Evolutionary conservation across 1,140 invertebrate species (phyloP), one percentile per base, ranked within the genome.

Genomic region (Drosophila repleta): DNA sequence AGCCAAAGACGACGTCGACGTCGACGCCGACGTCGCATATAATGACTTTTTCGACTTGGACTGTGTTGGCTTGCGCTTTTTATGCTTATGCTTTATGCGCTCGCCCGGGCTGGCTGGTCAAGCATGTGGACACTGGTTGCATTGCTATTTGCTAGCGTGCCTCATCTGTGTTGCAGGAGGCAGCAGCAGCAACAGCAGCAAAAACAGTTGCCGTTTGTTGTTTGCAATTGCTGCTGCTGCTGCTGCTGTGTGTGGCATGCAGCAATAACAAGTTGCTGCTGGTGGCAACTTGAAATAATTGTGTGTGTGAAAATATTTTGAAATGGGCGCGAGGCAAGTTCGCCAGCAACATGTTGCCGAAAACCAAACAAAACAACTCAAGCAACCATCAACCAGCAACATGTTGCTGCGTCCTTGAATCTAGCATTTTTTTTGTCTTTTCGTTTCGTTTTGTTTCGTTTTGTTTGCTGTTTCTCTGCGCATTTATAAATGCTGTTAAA

Each of bases 1-100:
- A 87, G 82, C 76, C 78, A 88, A 83, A 87, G 83, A 67, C 77
- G 67, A 58, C 37, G 80, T 43, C 24, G 24, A 20, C 48, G 24
- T 39, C 43, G 49, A 21, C 37, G 68, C 58, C 65, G 60, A 37
- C 71, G 66, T 69, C 48, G 57, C 80, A 88, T 88, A 88, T 88
- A 88, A 88, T 88, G 83, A 88, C 83, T 88, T 88, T 88, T 88
- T 88, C 83, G 83, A 87, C 70, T 81, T 74, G 77, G 63, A 84
- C 73, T 76, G 62, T 53, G 77, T 75, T 74, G 80, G 73, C 73
- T 76, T 76, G 81, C 77, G 76, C 80, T 85, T 84, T 88, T 75
- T 88, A 60, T 72, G 69, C 69, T 79, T 88, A 87, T 88, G 83
- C 78, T 87, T 87, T 87, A 87, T 87, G 83, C 83, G 82, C 73